Evolutionary conservation across 2,888 invertebrate genomes (phyloP).

Genomic region (Parochlus steinenii): DNA sequence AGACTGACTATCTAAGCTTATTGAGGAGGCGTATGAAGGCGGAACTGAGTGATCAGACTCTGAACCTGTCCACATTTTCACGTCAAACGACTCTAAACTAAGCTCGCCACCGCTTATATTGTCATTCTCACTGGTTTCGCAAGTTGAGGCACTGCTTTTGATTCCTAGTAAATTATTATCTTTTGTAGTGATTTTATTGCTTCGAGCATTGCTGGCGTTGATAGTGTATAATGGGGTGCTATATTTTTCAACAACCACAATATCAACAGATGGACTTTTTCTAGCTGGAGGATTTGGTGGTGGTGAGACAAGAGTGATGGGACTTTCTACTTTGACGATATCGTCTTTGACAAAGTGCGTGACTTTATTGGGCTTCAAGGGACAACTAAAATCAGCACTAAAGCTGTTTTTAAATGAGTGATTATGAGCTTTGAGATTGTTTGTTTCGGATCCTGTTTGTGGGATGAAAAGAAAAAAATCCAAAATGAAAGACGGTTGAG

Average conservation of each 20-base stretch:
- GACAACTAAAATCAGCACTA: too few relatives aligned
- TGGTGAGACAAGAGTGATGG: too few relatives aligned
- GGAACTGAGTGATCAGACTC: slow-evolving; percentile 41
- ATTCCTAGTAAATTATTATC: slow-evolving; percentile 11
- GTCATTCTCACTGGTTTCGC: slow-evolving; percentile 38
- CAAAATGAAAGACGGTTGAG: neutral
- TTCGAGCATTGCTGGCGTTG: slow-evolving; percentile 2
- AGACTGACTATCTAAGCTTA: slow-evolving; percentile 41
- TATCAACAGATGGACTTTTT: slow-evolving; percentile 2
- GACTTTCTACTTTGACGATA: slow-evolving; percentile 8
- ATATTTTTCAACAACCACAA: slow-evolving; percentile 4
- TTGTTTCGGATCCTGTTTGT: neutral
- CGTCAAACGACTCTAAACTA: slow-evolving; percentile 37
- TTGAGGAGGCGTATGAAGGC: slow-evolving; percentile 45
- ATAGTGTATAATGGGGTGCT: slow-evolving; percentile 4
- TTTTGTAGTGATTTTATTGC: slow-evolving; percentile 9
- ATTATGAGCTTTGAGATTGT: slow-evolving; percentile 1
- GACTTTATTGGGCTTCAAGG: too few relatives aligned
- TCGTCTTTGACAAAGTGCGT: too few relatives aligned
- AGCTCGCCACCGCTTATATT: slow-evolving; percentile 40
- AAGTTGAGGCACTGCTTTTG: slow-evolving; percentile 34
- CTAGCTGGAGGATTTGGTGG: slow-evolving; percentile 3
- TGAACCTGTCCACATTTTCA: slow-evolving; percentile 30
- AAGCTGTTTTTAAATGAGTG: slow-evolving; percentile 11
- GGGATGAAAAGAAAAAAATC: neutral